phyloP scores from a whole-genome alignment of 2,888 invertebrate genomes.

The Idaea aversata region DNA sequence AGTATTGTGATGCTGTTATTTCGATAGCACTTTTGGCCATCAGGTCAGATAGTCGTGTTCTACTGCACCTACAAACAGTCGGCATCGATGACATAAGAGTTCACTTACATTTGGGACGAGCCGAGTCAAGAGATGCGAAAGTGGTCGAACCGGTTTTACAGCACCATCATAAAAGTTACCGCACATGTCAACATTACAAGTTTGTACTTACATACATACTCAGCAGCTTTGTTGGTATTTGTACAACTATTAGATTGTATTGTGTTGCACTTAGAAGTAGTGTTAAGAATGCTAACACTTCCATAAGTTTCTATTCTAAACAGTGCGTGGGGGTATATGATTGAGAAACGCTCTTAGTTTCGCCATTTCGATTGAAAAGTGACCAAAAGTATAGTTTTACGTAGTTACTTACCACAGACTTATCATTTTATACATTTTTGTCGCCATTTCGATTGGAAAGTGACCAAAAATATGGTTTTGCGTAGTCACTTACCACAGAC shows the following conservation, averaged over 20 bases:
- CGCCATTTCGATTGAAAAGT: too few relatives aligned
- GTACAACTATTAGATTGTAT: background rate
- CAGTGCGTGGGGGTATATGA: background rate
- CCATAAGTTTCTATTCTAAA: background rate
- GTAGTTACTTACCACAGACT: too few relatives aligned
- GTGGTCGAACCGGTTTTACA: slow-evolving; percentile 54
- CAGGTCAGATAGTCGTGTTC: background rate
- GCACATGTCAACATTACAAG: slow-evolving; percentile 11
- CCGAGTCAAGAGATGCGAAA: slow-evolving; percentile 51
- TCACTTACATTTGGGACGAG: slow-evolving; percentile 60
- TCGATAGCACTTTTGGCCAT: background rate
- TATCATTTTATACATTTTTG: too few relatives aligned
- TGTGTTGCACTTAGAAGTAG: background rate
- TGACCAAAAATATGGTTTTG: too few relatives aligned
- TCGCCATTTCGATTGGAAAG: too few relatives aligned
- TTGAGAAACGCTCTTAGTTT: background rate
- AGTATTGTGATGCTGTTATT: background rate
- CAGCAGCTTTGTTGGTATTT: background rate
- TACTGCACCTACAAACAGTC: background rate
- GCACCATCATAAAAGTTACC: slow-evolving; percentile 33
- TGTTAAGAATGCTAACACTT: background rate
- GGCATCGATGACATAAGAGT: slow-evolving; percentile 51
- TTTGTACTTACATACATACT: background rate
- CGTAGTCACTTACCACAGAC: too few relatives aligned
- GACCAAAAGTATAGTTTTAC: too few relatives aligned